Percentiles rank a stretch among this genome's conserved stretches.
Conservation (phyloP, 2,113 vertebrate species). For the Aspidoscelis tigris region DNA sequence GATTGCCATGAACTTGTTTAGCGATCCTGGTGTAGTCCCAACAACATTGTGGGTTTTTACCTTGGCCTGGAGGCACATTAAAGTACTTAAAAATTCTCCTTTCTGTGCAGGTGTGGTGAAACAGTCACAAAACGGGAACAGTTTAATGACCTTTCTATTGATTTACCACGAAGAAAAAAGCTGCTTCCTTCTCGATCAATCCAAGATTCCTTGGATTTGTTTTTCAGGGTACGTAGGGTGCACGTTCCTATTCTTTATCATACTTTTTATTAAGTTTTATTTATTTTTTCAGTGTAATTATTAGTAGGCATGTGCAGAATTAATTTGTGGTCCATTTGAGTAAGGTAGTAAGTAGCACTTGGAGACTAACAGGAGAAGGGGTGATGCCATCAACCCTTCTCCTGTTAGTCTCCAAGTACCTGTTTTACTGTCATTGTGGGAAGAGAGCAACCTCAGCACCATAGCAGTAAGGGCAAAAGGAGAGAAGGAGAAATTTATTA, state of each 20-base stretch:
- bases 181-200: conserved; percentile 89
- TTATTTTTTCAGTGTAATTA: neutral
- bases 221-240: conserved; percentile 86
- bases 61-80: neutral
- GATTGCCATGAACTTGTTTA: too few relatives aligned
- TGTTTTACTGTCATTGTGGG: too few relatives aligned
- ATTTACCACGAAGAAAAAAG: conserved; percentile 93
- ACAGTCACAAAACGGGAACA: conserved; percentile 93
- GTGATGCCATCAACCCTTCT: too few relatives aligned
- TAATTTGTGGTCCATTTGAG: too few relatives aligned
- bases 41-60: too few relatives aligned
- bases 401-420: too few relatives aligned
- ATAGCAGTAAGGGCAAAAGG: too few relatives aligned
- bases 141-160: conserved; percentile 97
- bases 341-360: too few relatives aligned
- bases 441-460: too few relatives aligned
- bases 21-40: too few relatives aligned
- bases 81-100: neutral
- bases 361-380: too few relatives aligned
- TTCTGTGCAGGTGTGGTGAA: conserved; percentile 87
- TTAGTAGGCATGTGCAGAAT: neutral
- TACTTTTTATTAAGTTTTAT: neutral
- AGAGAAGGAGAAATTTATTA: too few relatives aligned
- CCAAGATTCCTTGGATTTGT: conserved; percentile 97
- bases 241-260: neutral